These are phyloP conservation scores for Pediacus dermestoides DNA, from an alignment of 2,888 invertebrate species.

Conservation along the genomic window DNA sequence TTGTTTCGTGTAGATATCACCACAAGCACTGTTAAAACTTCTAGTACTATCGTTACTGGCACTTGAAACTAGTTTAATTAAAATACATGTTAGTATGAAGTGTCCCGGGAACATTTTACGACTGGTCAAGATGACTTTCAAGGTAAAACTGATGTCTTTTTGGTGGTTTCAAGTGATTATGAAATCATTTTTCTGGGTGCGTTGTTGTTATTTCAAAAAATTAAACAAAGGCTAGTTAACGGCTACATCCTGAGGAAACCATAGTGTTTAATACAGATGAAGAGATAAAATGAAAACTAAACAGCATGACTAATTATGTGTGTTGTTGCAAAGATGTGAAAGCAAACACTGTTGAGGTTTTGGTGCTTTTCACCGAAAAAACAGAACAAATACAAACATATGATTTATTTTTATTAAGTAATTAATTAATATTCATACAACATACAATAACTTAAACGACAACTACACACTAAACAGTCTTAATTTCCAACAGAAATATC, in stretches of 20 bases:
- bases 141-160: conserved; percentile 10
- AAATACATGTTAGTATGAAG: too few species aligned
- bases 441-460: conserved; percentile 2
- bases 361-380: conserved; percentile 2
- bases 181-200: conserved; percentile 10
- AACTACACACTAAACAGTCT: conserved; percentile 16
- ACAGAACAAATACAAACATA: conserved; percentile 18
- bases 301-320: conserved; percentile 30
- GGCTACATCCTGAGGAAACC: conserved; percentile 30
- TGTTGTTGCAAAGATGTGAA: conserved; percentile 3
- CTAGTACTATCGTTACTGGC: conserved; percentile 9
- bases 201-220: conserved; percentile 16
- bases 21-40: conserved; percentile 29
- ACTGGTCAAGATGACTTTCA: conserved; percentile 7
- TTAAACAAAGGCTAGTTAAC: conserved; percentile 28
- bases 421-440: background rate
- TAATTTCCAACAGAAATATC: conserved; percentile 14
- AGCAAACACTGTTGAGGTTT: conserved; percentile 5
- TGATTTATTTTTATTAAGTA: conserved; percentile 18
- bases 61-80: too few species aligned
- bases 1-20: conserved; percentile 50
- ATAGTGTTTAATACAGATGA: conserved; percentile 29
- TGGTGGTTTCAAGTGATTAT: conserved; percentile 9
- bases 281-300: conserved; percentile 22
- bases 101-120: too few species aligned